Evolutionary conservation across 2,888 invertebrate species (phyloP).

Genomic region (Orthosia cruda): DNA sequence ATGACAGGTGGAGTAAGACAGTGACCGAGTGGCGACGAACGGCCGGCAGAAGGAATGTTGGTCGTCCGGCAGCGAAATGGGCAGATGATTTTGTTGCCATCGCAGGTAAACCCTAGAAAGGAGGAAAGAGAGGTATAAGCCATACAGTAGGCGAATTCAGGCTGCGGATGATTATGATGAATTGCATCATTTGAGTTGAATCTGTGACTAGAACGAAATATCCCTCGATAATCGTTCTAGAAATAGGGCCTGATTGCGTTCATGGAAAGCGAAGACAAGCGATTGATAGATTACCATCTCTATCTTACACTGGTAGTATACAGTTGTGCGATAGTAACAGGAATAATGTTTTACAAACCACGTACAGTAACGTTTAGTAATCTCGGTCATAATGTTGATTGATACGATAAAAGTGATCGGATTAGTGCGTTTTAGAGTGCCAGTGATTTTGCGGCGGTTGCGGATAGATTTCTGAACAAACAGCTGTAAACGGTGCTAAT

Average conservation of each 20-base stretch:
- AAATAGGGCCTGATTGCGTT: background rate
- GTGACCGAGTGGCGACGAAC: no score
- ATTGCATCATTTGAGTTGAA: background rate
- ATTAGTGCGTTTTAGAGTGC: background rate
- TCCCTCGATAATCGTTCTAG: no score
- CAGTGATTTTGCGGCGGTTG: background rate
- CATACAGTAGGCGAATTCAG: no score
- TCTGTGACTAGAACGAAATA: no score
- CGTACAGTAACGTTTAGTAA: background rate
- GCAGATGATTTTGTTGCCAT: no score
- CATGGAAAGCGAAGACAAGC: constrained; percentile 14
- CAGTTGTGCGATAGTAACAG: background rate
- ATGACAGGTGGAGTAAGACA: no score
- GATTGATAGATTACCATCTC: background rate
- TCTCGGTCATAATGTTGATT: background rate
- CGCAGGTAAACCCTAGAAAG: no score
- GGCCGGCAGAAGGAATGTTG: no score
- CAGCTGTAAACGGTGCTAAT: background rate
- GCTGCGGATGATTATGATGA: no score
- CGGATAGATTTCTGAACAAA: constrained; percentile 10
- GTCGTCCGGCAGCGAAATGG: no score
- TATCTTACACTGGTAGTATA: background rate
- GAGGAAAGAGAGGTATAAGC: no score
- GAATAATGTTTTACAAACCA: background rate
- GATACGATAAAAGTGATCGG: constrained; percentile 12